Percentiles rank a stretch among this genome's conserved stretches.
phyloP scores from a whole-genome alignment of 2,113 vertebrate species.

The Nothobranchius furzeri region DNA sequence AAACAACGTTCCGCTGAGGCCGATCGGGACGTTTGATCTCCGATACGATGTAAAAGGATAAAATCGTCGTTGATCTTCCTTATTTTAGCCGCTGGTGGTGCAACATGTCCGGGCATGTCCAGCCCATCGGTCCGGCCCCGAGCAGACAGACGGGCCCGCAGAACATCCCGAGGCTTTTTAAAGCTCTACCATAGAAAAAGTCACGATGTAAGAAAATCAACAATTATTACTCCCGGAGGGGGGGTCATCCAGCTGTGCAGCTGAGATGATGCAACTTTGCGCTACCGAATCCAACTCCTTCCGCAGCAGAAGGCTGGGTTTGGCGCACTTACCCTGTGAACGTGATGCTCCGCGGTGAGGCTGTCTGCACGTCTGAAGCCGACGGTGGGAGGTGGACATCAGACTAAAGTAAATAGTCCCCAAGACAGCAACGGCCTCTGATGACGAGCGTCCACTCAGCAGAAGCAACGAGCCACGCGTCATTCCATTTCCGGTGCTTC shows the following conservation, averaged over 20 bases:
- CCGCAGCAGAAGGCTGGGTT: not conserved
- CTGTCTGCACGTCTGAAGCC: constrained; percentile 34
- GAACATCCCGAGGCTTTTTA: no score
- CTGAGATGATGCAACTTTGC: constrained; percentile 34
- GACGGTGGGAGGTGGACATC: constrained; percentile 52
- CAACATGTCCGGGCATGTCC: constrained; percentile 30
- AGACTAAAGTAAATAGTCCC: constrained; percentile 12
- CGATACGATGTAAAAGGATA: no score
- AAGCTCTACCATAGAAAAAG: no score
- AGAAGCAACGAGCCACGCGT: not conserved
- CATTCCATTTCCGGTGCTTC: constrained; percentile 37
- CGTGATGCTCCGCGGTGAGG: constrained; percentile 58
- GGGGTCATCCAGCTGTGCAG: not conserved
- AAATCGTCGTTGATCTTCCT: not conserved
- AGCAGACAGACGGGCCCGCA: no score
- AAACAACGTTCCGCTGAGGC: no score
- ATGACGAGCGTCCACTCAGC: constrained; percentile 11
- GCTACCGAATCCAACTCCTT: constrained; percentile 9
- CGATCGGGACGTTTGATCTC: no score
- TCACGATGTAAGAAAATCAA: no score
- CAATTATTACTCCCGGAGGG: no score
- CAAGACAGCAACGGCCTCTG: constrained; percentile 2
- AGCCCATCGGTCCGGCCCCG: no score
- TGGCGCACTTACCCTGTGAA: no score
- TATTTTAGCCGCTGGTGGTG: not conserved